phyloP scores from a whole-genome alignment of 2,113 vertebrate genomes.

The Coptodon bakossiorum region DNA sequence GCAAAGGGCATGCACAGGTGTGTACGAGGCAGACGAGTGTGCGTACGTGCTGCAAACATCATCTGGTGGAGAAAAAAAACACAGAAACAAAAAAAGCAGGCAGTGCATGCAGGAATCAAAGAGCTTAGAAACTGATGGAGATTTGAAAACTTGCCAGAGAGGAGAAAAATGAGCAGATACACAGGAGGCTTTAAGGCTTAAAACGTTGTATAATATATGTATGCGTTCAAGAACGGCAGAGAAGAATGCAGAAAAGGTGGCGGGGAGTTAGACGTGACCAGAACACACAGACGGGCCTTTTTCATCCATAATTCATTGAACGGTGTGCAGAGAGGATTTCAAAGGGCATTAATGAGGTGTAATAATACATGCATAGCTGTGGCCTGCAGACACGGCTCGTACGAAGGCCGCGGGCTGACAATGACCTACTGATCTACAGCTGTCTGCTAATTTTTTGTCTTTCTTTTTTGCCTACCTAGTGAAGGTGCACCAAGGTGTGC shows the following conservation, averaged over 20 bases:
- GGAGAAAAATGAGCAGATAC: background rate
- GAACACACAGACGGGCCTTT: conserved; percentile 6
- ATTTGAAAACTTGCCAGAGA: background rate
- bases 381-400: background rate
- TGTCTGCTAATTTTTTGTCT: background rate
- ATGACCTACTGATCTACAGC: conserved; percentile 26
- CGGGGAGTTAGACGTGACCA: background rate
- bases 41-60: background rate
- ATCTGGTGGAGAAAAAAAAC: background rate
- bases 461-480: background rate
- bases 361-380: background rate
- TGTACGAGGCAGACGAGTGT: background rate
- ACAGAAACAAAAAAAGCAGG: background rate
- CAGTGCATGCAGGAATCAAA: background rate
- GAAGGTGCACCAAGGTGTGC: background rate
- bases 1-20: conserved; percentile 13
- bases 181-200: background rate
- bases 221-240: background rate
- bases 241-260: background rate
- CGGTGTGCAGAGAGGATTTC: conserved; percentile 40
- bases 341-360: conserved; percentile 58
- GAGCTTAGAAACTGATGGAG: background rate
- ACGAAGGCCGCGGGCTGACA: background rate
- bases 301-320: conserved; percentile 51
- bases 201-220: background rate